phyloP scores from a whole-genome alignment of 1,140 invertebrate genomes.

The Heliconius hewitsoni region DNA sequence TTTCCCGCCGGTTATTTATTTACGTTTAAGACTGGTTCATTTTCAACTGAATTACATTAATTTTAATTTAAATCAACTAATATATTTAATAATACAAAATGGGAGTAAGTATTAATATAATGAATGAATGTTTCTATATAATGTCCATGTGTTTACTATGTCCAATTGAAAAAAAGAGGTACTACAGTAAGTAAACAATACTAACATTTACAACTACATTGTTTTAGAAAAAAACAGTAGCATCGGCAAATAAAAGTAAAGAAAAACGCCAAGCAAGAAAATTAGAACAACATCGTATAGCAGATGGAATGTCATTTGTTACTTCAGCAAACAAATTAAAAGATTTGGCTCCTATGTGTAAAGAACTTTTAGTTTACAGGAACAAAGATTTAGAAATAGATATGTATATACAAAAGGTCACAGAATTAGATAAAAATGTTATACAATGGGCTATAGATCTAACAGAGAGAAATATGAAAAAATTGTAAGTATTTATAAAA shows the following conservation, averaged over 20 bases:
- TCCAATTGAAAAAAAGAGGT: neutral
- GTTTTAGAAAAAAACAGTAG: conserved; percentile 63
- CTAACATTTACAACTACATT: neutral
- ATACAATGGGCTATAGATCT: conserved; percentile 82
- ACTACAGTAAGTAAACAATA: neutral
- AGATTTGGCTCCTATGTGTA: conserved; percentile 60
- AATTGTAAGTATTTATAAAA: conserved; percentile 70
- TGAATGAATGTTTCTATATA: neutral
- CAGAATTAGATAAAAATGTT: conserved; percentile 64
- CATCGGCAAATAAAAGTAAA: conserved; percentile 64
- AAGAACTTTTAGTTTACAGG: conserved; percentile 62
- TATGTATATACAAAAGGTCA: conserved; percentile 69
- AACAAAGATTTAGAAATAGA: conserved; percentile 65
- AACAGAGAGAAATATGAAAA: conserved; percentile 84
- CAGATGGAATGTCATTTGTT: conserved; percentile 70
- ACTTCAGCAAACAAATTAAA: conserved; percentile 68
- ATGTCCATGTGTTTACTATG: neutral
- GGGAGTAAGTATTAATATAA: conserved; percentile 47
- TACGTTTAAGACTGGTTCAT: conserved; percentile 13
- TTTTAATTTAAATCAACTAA: neutral
- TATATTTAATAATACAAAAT: conserved; percentile 38
- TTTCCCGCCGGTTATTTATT: conserved; percentile 37
- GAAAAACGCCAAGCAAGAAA: conserved; percentile 73
- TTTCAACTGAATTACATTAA: neutral
- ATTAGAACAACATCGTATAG: conserved; percentile 69